These are phyloP conservation scores for Abrostola tripartita DNA, from an alignment of 2,888 invertebrate species.

Conservation along the genomic window DNA sequence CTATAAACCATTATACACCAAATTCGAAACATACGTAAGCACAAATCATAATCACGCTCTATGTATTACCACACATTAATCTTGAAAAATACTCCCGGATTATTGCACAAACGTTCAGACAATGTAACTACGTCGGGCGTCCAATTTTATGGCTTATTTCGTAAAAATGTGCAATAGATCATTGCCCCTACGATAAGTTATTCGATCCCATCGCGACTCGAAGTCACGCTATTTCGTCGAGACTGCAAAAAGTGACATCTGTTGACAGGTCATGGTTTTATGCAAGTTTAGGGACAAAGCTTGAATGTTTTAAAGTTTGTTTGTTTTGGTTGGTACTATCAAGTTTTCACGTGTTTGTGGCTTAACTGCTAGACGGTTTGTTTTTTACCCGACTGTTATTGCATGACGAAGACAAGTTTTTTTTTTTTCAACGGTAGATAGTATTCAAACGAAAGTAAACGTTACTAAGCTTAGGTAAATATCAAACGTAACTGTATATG, in stretches of 20 bases:
- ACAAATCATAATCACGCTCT: constrained; percentile 11
- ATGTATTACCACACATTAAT: constrained; percentile 45
- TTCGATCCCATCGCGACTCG: constrained; percentile 42
- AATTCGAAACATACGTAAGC: not conserved
- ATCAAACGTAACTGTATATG: too few species aligned
- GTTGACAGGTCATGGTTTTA: constrained; percentile 49
- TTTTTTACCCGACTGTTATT: not conserved
- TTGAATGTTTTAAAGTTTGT: constrained; percentile 34
- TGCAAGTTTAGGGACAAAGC: constrained; percentile 34
- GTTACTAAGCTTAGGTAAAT: too few species aligned
- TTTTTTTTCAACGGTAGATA: too few species aligned
- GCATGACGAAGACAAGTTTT: not conserved
- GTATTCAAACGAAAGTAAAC: too few species aligned
- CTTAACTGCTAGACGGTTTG: not conserved
- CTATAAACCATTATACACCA: not conserved
- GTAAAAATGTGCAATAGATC: constrained; percentile 81
- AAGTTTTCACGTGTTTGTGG: not conserved
- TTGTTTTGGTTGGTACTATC: constrained; percentile 13
- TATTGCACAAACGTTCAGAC: constrained; percentile 54
- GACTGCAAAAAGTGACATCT: constrained; percentile 59
- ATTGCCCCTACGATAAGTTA: constrained; percentile 71
- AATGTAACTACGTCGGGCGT: constrained; percentile 69
- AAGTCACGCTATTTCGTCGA: constrained; percentile 66
- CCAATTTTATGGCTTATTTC: constrained; percentile 83
- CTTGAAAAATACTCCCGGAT: constrained; percentile 42